Evolutionary conservation across 2,888 invertebrate species (phyloP).

Genomic region (Hirtodrosophila duncani): DNA sequence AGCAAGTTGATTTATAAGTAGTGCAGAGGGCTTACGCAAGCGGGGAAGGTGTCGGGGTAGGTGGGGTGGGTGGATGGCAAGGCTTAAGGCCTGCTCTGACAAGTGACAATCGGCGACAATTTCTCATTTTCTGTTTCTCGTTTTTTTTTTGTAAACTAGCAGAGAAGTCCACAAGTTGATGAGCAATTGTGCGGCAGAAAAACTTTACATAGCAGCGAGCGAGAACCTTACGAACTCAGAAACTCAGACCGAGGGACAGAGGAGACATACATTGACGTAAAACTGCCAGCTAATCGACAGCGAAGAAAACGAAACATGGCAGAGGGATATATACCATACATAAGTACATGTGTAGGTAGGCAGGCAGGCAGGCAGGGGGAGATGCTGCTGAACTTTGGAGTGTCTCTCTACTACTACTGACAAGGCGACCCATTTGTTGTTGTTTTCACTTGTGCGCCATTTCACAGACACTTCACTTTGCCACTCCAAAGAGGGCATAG

Average conservation of each 20-base stretch:
- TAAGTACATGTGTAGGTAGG: background rate
- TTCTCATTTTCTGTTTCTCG: constrained; percentile 57
- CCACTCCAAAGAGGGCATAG: constrained; percentile 1
- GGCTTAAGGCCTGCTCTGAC: constrained; percentile 17
- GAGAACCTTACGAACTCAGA: no score
- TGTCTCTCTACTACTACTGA: constrained; percentile 30
- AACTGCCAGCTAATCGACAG: constrained; percentile 63
- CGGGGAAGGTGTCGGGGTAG: background rate
- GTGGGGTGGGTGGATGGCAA: no score
- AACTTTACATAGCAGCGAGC: constrained; percentile 28
- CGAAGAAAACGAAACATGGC: constrained; percentile 13
- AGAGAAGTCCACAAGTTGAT: constrained; percentile 32
- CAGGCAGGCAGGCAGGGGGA: background rate
- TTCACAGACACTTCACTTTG: constrained; percentile 58
- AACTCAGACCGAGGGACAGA: background rate
- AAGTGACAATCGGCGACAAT: constrained; percentile 62
- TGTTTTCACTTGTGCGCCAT: constrained; percentile 69
- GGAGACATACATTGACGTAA: constrained; percentile 53
- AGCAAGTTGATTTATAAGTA: constrained; percentile 56
- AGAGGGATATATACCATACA: background rate
- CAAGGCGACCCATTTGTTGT: constrained; percentile 69
- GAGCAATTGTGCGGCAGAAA: constrained; percentile 54
- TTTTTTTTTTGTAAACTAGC: no score
- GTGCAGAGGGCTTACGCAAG: background rate
- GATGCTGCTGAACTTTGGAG: constrained; percentile 11